Percentiles rank a stretch among this genome's conserved stretches.
Conservation (phyloP, 1,140 invertebrate species). For the Zaprionus gabonicus region DNA sequence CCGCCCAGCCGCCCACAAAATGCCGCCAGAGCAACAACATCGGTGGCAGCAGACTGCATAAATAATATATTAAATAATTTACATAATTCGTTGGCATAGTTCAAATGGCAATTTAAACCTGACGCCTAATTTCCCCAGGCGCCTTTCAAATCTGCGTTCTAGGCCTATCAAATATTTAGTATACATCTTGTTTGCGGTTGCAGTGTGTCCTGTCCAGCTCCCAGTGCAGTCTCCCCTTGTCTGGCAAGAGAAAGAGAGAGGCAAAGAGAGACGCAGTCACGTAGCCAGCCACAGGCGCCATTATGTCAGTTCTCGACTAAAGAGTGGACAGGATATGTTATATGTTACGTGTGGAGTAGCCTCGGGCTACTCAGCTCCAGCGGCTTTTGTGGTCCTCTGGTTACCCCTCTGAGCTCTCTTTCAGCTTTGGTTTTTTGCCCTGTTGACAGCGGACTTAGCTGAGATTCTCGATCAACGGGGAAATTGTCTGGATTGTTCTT, state of each 20-base stretch:
- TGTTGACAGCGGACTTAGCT: slow-evolving; percentile 22
- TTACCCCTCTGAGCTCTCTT: neutral
- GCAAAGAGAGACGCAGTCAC: slow-evolving; percentile 26
- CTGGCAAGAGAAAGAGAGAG: neutral
- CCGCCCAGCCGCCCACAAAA: slow-evolving; percentile 16
- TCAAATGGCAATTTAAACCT: slow-evolving; percentile 66
- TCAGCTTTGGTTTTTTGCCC: slow-evolving; percentile 13
- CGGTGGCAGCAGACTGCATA: slow-evolving; percentile 10
- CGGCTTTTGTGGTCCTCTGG: neutral
- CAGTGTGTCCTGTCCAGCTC: neutral
- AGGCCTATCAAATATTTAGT: slow-evolving; percentile 73
- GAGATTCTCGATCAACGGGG: slow-evolving; percentile 6
- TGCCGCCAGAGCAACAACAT: neutral
- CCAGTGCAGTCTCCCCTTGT: neutral
- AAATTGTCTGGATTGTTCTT: neutral
- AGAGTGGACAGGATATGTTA: slow-evolving; percentile 33
- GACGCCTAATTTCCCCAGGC: slow-evolving; percentile 72
- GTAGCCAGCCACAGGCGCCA: slow-evolving; percentile 22
- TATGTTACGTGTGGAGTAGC: slow-evolving; percentile 27
- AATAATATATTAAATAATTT: slow-evolving; percentile 76
- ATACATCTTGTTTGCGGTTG: slow-evolving; percentile 60
- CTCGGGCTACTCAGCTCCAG: neutral
- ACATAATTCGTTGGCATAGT: slow-evolving; percentile 67
- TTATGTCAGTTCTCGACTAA: slow-evolving; percentile 31
- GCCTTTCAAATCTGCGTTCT: slow-evolving; percentile 63